Evolutionary conservation across 2,113 vertebrate genomes (phyloP).

Genomic region (Gobio gobio): DNA sequence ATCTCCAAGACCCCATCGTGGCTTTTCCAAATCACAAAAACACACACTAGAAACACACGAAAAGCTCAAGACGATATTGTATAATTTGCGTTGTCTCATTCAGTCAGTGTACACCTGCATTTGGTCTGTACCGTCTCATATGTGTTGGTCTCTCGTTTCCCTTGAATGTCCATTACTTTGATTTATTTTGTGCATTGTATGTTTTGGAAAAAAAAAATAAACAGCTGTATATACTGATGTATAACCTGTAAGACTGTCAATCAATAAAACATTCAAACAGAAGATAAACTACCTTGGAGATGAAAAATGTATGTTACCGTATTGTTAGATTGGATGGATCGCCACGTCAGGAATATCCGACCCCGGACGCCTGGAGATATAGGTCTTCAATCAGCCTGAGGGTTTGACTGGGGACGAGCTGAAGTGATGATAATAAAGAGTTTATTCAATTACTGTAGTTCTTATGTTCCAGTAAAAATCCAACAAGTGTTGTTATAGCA

Average conservation of each 20-base stretch:
- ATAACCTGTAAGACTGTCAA: conserved; percentile 49
- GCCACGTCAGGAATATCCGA: too few relatives aligned
- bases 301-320: not conserved
- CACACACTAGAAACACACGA: conserved; percentile 40
- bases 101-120: not conserved
- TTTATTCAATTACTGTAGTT: too few relatives aligned
- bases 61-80: conserved; percentile 59
- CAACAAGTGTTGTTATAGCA: too few relatives aligned
- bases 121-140: conserved; percentile 25
- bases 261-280: not conserved
- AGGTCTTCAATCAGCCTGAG: too few relatives aligned
- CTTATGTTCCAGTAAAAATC: too few relatives aligned
- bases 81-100: conserved; percentile 47
- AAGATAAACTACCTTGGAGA: not conserved
- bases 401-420: too few relatives aligned
- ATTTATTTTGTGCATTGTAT: conserved; percentile 76
- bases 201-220: conserved; percentile 74
- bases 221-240: conserved; percentile 79
- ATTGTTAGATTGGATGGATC: too few relatives aligned
- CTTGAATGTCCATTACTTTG: conserved; percentile 70
- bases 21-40: conserved; percentile 34
- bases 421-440: too few relatives aligned
- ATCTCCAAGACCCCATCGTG: conserved; percentile 39
- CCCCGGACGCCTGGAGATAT: too few relatives aligned
- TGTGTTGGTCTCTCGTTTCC: conserved; percentile 57